phyloP scores from a whole-genome alignment of 2,113 vertebrate species.

The Junco hyemalis region DNA sequence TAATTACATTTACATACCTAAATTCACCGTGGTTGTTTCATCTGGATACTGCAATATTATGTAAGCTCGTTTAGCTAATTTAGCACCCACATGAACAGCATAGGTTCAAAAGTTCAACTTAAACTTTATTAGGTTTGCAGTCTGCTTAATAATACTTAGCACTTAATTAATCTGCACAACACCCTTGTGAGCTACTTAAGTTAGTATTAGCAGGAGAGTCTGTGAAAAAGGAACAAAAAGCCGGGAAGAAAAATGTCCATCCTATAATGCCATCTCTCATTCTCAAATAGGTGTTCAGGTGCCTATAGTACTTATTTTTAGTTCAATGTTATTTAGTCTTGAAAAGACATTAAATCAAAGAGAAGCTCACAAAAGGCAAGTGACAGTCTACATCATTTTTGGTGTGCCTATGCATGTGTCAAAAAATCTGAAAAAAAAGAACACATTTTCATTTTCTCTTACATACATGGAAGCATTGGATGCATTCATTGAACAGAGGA shows the following conservation, averaged over 20 bases:
- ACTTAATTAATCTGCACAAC: constrained; percentile 62
- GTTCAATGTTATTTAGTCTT: not conserved
- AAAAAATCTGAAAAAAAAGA: not conserved
- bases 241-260: constrained; percentile 8
- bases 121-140: constrained; percentile 53
- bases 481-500: not conserved
- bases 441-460: not conserved
- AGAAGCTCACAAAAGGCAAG: not conserved
- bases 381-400: not conserved
- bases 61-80: constrained; percentile 52
- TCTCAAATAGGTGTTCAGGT: not conserved
- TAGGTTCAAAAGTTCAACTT: constrained; percentile 58
- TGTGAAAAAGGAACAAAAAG: not conserved
- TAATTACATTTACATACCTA: constrained; percentile 57
- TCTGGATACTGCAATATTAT: constrained; percentile 41
- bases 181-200: constrained; percentile 42
- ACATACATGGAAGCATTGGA: not conserved
- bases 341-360: not conserved
- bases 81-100: constrained; percentile 43
- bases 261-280: not conserved
- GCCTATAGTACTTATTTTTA: not conserved
- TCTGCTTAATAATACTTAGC: constrained; percentile 61
- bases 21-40: constrained; percentile 46
- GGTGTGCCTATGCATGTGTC: rapidly evolving
- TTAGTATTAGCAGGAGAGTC: constrained; percentile 15